Evolutionary conservation across 2,888 invertebrate species (phyloP), one percentile per base, ranked within the genome.

Genomic region (Nomada goodeniana): DNA sequence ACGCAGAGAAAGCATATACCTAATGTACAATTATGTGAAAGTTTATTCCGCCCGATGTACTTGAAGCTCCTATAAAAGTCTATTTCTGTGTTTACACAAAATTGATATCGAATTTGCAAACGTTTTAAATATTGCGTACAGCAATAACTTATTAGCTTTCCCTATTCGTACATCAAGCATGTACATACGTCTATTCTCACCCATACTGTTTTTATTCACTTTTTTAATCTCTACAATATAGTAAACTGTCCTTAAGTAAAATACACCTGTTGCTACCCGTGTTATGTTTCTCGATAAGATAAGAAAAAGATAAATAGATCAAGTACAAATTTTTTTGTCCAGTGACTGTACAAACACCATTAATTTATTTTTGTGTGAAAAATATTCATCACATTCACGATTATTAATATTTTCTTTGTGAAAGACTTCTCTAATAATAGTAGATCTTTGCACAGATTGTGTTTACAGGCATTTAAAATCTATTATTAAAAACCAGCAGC

Each of bases 381-480:
- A 61, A 42, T 70, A 76, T 23, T 9, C 20, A 69, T 42, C 47
- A 50, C 15, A n/a, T 29, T 44, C 29, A 20, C 61, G 13, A 44
- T 44, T 29, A 44, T 29, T 18, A 70, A 42, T 20, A 75, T 75
- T 9, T 47, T 2, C 47, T 13, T 59, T 36, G 9, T 44, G 15
- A 23, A 61, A n/a, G n/a, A 11, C 57, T 60, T 72, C 26, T n/a
- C 15, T n/a, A 64, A 42, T 42, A 61, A 44, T 55, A 53, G 36
- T 59, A 60, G 61, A 26, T 23, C 15, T 74, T 80, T 53, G 26
- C 53, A 23, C 13, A 53, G 11, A 53, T 75, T 50, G 26, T 15
- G 50, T 3, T 55, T 60, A 69, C 20, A 80, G 65, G 60, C 64
- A 65, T 13, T 55, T 69, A 60, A 69, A 42, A 60, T 60, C 26